Evolutionary conservation across 2,797 vertebrate species (phyloP), one percentile per base, ranked within the genome.

Genomic region (Sternarchorhynchus goeldii): DNA sequence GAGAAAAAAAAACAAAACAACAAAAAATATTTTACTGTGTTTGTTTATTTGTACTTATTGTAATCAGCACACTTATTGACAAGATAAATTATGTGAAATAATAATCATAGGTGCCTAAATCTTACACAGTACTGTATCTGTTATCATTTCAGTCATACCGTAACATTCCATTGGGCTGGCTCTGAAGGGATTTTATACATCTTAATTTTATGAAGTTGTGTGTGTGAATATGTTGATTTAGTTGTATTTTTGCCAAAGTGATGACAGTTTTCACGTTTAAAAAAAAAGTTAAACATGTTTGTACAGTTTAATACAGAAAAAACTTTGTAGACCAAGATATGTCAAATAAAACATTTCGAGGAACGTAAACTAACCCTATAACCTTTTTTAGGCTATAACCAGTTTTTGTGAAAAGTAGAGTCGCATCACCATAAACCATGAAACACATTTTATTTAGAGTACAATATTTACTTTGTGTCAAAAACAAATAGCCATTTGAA

Each of bases 201-300:
- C 66, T 66, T n/a, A 76, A 4, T 32, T 76, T 53, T 76, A 73
- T 62, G 55, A 78, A 72, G 77, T 32, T 56, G 20, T 31, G 60
- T 69, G 32, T 63, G 50, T 6, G 6, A 73, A 76, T 64, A 69
- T 77, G 66, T 72, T 75, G 1, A 63, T 72, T 84, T 79, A 68
- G 75, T 64, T 80, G 66, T 79, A 63, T 75, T 77, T 80, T 18
- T 76, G 68, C 80, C 80, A 75, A 84, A 80, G 72, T 77, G 73
- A 50, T 62, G 65, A 64, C 73, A 81, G 78, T 59, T 72, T 73
- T 77, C 78, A 73, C 64, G 41, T 65, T 59, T 65, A 29, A 57
- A 77, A 29, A 6, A 56, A 14, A 39, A 17, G 32, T 63, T 50
- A 25, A 0, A 14, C 68, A n/a, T n/a, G 17, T 63, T 63, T 66